Percentiles rank a stretch among this genome's conserved stretches.
Conservation (phyloP, 2,113 vertebrate genomes). For the Dunckerocampus dactyliophorus region DNA sequence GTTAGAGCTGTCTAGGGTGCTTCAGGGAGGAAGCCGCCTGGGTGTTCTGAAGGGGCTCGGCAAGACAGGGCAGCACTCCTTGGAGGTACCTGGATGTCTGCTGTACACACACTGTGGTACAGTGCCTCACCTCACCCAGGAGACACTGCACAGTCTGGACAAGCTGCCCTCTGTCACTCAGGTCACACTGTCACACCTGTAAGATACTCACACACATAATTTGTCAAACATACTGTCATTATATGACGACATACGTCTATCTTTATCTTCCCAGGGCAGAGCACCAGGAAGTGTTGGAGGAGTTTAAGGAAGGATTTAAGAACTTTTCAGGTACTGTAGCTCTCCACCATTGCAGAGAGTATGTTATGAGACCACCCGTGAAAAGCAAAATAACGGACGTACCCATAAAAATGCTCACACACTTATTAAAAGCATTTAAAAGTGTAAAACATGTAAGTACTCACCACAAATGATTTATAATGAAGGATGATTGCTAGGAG, state of each 20-base stretch:
- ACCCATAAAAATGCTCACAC: too few species aligned
- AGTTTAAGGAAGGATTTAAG: constrained; percentile 85
- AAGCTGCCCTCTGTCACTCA: constrained; percentile 80
- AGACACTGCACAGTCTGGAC: constrained; percentile 75
- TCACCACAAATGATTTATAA: too few species aligned
- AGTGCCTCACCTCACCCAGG: constrained; percentile 86
- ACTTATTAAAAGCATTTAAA: too few species aligned
- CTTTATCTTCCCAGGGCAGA: constrained; percentile 75
- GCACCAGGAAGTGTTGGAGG: constrained; percentile 88
- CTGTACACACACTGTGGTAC: constrained; percentile 85
- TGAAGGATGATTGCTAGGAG: too few species aligned
- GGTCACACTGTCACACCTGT: constrained; percentile 81
- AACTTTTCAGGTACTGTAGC: constrained; percentile 85
- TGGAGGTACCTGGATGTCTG: constrained; percentile 86
- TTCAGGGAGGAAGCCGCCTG: constrained; percentile 77
- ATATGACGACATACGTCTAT: neutral
- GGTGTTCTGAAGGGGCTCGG: constrained; percentile 79
- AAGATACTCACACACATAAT: constrained; percentile 31
- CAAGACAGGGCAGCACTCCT: constrained; percentile 56
- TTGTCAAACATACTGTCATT: neutral
- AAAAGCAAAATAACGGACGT: too few species aligned
- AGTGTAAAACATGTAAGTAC: too few species aligned
- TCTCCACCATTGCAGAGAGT: neutral
- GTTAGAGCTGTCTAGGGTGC: constrained; percentile 74
- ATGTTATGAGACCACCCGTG: too few species aligned